Base-by-base conservation (phyloP, 2,888 invertebrate species). In the Dicroscelio sp. region DNA sequence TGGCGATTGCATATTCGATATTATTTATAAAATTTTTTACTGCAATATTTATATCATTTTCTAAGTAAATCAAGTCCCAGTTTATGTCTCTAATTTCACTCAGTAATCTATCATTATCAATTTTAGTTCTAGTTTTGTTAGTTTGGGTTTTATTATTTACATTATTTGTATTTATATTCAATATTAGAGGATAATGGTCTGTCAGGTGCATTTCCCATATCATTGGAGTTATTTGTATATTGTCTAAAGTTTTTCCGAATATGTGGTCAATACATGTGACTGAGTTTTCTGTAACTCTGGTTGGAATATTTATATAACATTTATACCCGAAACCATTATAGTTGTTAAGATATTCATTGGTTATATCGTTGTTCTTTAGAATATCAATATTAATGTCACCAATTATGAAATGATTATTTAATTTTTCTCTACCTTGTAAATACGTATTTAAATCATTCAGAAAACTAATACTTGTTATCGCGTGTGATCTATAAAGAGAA, bases 241-340 rank as follows among this genome's bases (percentile, higher is more conserved):
- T 10, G 2, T 71, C 48, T n/a, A 17, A 25, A 25, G 23, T 25
- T 43, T 43, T 73, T 8, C 52, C 52, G 43, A 52, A 73, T 25
- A 73, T 73, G 52, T 73, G 73, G 31, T 73, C 73, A n/a, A 58
- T 58, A 58, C 58, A 58, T 20, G 58, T 23, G 3, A 14, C 3
- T 2, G 35, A 12, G 25, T 52, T n/a, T 23, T 58, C 35, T 4
- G 75, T 76, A 5, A 76, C 35, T 76, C 75, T 76, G 23, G 75
- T 76, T 17, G 75, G 75, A 6, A 25, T 76, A 58, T 76, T 76
- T n/a, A 76, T 55, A n/a, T 23, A 58, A 10, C n/a, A 23, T 55
- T 23, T 76, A 58, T 35, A 76, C 6, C 75, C 75, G 20, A 52
- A 73, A 31, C 38, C 52, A 48, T 14, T 23, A 52, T 38, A 73